Percentiles rank a stretch among this genome's conserved stretches.
These are phyloP conservation scores for Holothuria leucospilota DNA, from an alignment of 53 echinoderm and acorn worm genomes.

Conservation along the genomic window DNA sequence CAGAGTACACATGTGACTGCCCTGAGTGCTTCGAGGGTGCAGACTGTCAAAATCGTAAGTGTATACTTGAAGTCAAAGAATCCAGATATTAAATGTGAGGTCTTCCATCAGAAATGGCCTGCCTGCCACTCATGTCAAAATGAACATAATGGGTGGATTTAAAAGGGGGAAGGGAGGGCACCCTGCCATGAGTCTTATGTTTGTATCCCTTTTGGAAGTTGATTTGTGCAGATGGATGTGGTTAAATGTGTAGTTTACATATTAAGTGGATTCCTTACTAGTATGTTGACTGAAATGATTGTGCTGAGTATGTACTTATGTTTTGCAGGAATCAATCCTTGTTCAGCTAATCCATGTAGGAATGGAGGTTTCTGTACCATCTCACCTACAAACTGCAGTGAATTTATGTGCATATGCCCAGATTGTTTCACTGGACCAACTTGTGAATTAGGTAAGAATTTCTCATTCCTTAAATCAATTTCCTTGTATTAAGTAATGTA, in stretches of 20 bases:
- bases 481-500: no score
- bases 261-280: no score
- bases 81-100: background rate
- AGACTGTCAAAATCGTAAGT: conserved; percentile 78
- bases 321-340: conserved; percentile 74
- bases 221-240: no score
- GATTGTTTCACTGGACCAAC: conserved; percentile 79
- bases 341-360: conserved; percentile 71
- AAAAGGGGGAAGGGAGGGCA: no score
- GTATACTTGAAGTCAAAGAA: background rate
- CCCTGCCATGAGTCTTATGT: no score
- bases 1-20: conserved; percentile 75
- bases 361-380: conserved; percentile 74
- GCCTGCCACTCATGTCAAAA: no score
- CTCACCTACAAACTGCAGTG: conserved; percentile 58
- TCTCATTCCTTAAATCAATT: background rate
- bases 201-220: no score
- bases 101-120: no score
- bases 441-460: conserved; percentile 66
- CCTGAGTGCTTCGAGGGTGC: conserved; percentile 72
- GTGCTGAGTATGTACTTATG: background rate
- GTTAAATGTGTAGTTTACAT: no score
- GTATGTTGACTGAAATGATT: no score
- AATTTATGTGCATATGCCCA: conserved; percentile 67
- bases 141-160: no score